These are phyloP conservation scores for Cichladusa arquata DNA, from an alignment of 2,113 vertebrate species.

Conservation along the genomic window DNA sequence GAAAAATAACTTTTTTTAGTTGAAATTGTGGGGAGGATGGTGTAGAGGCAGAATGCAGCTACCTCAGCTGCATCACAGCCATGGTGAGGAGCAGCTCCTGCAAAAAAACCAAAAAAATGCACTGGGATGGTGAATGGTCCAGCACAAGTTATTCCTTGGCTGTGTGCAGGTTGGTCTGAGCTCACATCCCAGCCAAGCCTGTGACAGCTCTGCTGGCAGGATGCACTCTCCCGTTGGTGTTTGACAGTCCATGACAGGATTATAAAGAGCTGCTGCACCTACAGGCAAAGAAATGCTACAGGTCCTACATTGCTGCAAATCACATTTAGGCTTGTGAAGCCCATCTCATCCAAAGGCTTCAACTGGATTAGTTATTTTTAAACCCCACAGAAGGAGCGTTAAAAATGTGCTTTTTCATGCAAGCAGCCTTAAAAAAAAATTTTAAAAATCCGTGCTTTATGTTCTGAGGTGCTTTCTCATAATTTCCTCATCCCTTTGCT, in stretches of 20 bases:
- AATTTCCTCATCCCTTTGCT: constrained; percentile 30
- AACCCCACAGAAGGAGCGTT: constrained; percentile 63
- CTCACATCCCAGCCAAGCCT: neutral
- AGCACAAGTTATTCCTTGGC: neutral
- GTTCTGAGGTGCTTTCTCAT: constrained; percentile 52
- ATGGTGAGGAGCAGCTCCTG: neutral
- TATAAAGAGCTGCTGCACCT: constrained; percentile 31
- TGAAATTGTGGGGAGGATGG: neutral
- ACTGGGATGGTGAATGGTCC: neutral
- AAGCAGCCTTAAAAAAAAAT: constrained; percentile 25
- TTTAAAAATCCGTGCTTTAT: neutral
- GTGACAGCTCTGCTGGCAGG: neutral
- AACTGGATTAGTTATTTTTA: constrained; percentile 61
- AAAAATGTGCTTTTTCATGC: constrained; percentile 64
- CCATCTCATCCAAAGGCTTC: constrained; percentile 23
- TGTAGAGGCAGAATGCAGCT: neutral
- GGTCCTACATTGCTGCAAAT: constrained; percentile 20
- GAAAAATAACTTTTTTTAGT: neutral
- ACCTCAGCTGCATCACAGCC: neutral
- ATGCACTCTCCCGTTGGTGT: neutral
- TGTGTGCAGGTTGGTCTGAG: neutral
- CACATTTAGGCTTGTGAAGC: constrained; percentile 11
- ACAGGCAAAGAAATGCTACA: constrained; percentile 17
- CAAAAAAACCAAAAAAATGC: neutral
- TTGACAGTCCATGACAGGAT: constrained; percentile 13